Evolutionary conservation across 2,797 vertebrate genomes (phyloP), one percentile per base, ranked within the genome.

Genomic region (Pangasius djambal): DNA sequence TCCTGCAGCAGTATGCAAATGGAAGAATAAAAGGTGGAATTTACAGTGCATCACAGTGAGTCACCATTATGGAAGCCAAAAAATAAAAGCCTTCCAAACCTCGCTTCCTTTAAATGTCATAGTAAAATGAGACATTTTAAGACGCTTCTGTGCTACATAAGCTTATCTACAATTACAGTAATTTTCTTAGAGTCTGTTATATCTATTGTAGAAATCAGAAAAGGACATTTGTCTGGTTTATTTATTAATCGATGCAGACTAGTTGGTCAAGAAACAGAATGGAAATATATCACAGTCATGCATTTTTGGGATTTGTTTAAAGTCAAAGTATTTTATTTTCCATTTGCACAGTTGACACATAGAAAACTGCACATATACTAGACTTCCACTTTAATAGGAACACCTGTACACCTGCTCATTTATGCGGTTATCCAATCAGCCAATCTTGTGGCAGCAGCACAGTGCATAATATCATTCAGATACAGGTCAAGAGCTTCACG

Each of bases 221-320:
- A 85, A 59, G 63, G 70, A 85, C 28, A 86, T 88, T 84, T 85
- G 84, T 52, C 75, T 85, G 8, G 79, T 63, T 40, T 88, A 67
- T 87, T 90, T 67, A 89, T 89, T 85, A 83, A 40, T 88, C 79
- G 70, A 83, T 84, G 61, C 52, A 13, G 65, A 83, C 77, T 85
- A 78, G 48, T 31, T 31, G 50, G 74, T 79, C n/a, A 34, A 31
- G 13, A 55, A 34, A 57, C n/a, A 2, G 22, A 81, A 81, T 52
- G n/a, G 7, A 2, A 78, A 8, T 78, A 18, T 78, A 52, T 78
- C 52, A 25, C 44, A n/a, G 28, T n/a, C 44, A 7, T n/a, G 74
- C 74, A 28, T 40, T 48, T 75, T 48, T 18, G 18, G 18, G 34
- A 70, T 34, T 70, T 69, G 31, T 37, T 70, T 34, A 72, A 72